A percentile compares a stretch with the other conserved stretches of the same genome.
Conservation (phyloP, 1,140 invertebrate genomes). For the Temnothorax curvispinosus region DNA sequence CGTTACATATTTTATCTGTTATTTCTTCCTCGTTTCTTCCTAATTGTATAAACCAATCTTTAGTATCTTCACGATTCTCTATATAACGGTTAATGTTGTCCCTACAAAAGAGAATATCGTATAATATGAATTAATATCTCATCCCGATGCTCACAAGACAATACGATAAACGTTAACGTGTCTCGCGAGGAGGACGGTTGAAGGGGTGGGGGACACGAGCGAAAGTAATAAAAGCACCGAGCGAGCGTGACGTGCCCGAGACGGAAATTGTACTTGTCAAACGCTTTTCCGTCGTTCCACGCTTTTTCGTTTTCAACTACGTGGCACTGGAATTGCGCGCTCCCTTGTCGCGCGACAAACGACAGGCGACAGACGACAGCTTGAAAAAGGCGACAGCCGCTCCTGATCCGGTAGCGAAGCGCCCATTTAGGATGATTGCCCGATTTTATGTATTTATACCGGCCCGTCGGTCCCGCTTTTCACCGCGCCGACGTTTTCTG, state of each 20-base stretch:
- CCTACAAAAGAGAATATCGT: no score
- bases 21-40: no score
- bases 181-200: neutral
- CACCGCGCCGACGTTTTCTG: constrained; percentile 25
- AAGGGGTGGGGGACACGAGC: neutral
- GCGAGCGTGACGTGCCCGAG: constrained; percentile 35
- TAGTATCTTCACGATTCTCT: no score
- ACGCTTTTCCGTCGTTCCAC: constrained; percentile 65
- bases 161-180: neutral
- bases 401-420: constrained; percentile 55
- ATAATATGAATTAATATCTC: constrained; percentile 7
- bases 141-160: neutral
- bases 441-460: constrained; percentile 83
- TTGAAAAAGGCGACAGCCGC: constrained; percentile 76
- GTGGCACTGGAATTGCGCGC: constrained; percentile 20
- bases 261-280: constrained; percentile 68
- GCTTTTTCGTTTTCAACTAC: constrained; percentile 68
- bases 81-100: no score
- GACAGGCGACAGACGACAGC: constrained; percentile 80
- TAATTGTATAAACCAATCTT: no score
- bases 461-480: constrained; percentile 31
- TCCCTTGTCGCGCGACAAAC: constrained; percentile 76
- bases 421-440: constrained; percentile 81
- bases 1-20: no score
- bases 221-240: constrained; percentile 63